phyloP scores from a whole-genome alignment of 2,888 invertebrate genomes.

The Plutella xylostella region DNA sequence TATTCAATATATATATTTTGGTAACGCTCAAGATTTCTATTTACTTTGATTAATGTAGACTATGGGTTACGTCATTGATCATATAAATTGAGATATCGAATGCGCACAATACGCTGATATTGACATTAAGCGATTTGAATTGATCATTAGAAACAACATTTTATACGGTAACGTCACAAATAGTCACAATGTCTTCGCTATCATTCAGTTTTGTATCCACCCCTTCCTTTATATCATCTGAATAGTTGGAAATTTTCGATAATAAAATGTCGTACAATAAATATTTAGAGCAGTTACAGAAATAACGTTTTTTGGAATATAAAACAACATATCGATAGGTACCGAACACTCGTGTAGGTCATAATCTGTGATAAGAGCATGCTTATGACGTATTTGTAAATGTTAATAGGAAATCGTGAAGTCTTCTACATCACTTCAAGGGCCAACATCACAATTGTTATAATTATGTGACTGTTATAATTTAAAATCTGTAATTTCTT shows the following conservation, averaged over 20 bases:
- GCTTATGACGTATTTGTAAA: slow-evolving; percentile 55
- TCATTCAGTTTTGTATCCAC: not conserved
- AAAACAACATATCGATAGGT: slow-evolving; percentile 55
- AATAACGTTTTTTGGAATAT: slow-evolving; percentile 23
- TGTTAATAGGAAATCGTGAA: slow-evolving; percentile 20
- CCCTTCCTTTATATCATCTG: not conserved
- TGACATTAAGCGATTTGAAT: not conserved
- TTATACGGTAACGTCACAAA: not conserved
- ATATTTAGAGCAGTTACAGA: slow-evolving; percentile 5
- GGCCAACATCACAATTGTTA: slow-evolving; percentile 30
- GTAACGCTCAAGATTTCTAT: slow-evolving; percentile 31
- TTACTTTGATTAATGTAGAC: not conserved
- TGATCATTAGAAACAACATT: not conserved
- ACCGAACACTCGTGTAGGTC: slow-evolving; percentile 45
- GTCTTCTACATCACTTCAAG: slow-evolving; percentile 24
- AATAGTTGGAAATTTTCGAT: slow-evolving; percentile 8
- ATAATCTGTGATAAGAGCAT: slow-evolving; percentile 66
- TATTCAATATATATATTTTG: slow-evolving; percentile 29
- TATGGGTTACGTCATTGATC: not conserved
- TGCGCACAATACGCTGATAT: slow-evolving; percentile 4
- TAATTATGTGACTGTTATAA: too few species aligned
- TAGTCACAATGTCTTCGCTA: not conserved
- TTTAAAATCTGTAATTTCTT: too few species aligned
- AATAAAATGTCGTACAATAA: slow-evolving; percentile 6
- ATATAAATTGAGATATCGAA: not conserved